phyloP scores from a whole-genome alignment of 1,140 invertebrate species.

The Trinorchestia longiramus region DNA sequence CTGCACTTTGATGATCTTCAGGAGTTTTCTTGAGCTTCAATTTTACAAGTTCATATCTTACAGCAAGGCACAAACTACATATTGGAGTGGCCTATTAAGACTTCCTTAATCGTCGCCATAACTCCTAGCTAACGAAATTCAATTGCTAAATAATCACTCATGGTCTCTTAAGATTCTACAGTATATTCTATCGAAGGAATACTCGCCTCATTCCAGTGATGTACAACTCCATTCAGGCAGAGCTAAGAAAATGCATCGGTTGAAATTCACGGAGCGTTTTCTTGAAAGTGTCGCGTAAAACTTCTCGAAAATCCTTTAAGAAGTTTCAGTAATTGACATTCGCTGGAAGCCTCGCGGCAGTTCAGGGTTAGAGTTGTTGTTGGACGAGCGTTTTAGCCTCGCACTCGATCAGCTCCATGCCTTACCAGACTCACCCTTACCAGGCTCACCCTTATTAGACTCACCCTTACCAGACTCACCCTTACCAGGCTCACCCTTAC shows the following conservation, averaged over 20 bases:
- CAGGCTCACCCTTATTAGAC: too few relatives aligned
- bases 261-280: constrained; percentile 22
- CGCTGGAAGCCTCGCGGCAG: not conserved
- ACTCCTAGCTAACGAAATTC: not conserved
- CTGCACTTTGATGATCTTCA: not conserved
- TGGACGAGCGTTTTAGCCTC: not conserved
- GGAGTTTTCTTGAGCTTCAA: not conserved
- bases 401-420: not conserved
- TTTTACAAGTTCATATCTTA: not conserved
- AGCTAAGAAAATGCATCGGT: not conserved
- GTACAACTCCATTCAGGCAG: not conserved
- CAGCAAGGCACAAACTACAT: not conserved
- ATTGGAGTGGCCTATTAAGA: not conserved
- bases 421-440: too few relatives aligned
- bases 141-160: not conserved
- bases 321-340: constrained; percentile 51
- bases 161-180: too few relatives aligned
- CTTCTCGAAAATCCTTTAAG: constrained; percentile 43
- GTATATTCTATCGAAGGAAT: too few relatives aligned
- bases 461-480: too few relatives aligned
- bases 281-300: constrained; percentile 43
- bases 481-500: too few relatives aligned
- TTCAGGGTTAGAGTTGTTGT: not conserved
- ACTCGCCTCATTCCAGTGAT: not conserved
- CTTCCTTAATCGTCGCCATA: not conserved